Conservation (phyloP, 2,797 vertebrate species). For the Coracias cyanogaster region DNA sequence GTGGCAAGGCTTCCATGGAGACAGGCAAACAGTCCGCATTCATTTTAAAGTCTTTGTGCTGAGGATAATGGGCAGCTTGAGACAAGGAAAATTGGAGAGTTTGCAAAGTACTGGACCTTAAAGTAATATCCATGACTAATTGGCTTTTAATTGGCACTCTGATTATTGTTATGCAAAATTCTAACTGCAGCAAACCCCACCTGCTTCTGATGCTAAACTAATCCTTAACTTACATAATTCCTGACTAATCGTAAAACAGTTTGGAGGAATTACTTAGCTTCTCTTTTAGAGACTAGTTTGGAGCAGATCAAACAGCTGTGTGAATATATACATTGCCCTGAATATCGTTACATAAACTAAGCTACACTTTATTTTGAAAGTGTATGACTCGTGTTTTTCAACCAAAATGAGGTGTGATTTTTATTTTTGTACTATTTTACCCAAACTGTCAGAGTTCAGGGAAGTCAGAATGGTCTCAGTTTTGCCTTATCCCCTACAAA, state of each 20-base stretch:
- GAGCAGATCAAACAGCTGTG: neutral
- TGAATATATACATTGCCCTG: neutral
- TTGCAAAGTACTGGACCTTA: slow-evolving; percentile 48
- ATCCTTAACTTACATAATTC: neutral
- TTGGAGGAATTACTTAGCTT: neutral
- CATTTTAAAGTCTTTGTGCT: slow-evolving; percentile 58
- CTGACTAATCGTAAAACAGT: neutral
- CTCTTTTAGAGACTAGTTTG: neutral
- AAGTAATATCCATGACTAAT: slow-evolving; percentile 77
- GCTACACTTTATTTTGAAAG: neutral
- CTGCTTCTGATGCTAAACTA: neutral
- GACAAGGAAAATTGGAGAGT: neutral
- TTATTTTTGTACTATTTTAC: neutral
- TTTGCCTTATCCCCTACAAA: neutral
- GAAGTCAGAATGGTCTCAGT: neutral
- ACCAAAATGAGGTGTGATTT: neutral
- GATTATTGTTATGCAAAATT: slow-evolving; percentile 19
- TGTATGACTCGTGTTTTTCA: neutral
- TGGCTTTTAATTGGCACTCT: slow-evolving; percentile 80
- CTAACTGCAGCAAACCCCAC: neutral
- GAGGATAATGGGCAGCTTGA: slow-evolving; percentile 67
- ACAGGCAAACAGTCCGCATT: slow-evolving; percentile 56
- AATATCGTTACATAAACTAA: neutral
- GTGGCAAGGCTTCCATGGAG: slow-evolving; percentile 77
- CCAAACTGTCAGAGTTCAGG: neutral